Conservation (phyloP, 2,888 invertebrate species). For the Unio pictorum region DNA sequence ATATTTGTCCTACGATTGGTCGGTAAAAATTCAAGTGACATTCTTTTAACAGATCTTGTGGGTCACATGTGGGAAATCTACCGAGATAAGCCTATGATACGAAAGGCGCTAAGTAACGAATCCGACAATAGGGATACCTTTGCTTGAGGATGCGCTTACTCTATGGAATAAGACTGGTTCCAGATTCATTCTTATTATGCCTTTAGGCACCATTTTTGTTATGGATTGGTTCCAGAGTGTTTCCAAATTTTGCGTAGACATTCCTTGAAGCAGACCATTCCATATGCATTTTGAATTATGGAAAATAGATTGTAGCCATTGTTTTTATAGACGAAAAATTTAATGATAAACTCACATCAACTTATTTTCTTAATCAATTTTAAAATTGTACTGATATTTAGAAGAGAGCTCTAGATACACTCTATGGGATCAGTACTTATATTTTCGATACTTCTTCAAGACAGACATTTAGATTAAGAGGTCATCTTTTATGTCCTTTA, state of each 20-base stretch:
- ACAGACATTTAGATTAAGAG: no score
- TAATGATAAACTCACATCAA: no score
- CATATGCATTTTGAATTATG: no score
- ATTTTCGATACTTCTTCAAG: no score
- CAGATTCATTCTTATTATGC: not conserved
- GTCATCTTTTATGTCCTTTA: no score
- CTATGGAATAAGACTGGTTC: not conserved
- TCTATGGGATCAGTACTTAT: no score
- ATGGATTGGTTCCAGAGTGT: not conserved
- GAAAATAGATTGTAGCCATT: no score
- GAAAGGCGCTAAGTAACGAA: slow-evolving; percentile 47
- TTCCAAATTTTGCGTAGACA: no score
- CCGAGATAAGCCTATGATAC: slow-evolving; percentile 53
- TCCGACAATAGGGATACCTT: slow-evolving; percentile 40
- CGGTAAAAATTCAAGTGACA: slow-evolving; percentile 62
- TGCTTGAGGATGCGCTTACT: slow-evolving; percentile 19
- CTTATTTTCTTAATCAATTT: no score
- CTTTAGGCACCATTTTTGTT: not conserved
- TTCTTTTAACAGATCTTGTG: slow-evolving; percentile 59
- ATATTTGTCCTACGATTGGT: slow-evolving; percentile 60
- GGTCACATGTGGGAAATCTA: slow-evolving; percentile 57
- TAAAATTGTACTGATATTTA: no score
- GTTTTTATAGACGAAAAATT: not conserved
- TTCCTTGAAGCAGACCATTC: no score
- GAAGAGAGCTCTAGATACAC: no score